These are phyloP conservation scores for Lepus townsendii DNA, from an alignment of 2,797 vertebrate species.

Conservation along the genomic window DNA sequence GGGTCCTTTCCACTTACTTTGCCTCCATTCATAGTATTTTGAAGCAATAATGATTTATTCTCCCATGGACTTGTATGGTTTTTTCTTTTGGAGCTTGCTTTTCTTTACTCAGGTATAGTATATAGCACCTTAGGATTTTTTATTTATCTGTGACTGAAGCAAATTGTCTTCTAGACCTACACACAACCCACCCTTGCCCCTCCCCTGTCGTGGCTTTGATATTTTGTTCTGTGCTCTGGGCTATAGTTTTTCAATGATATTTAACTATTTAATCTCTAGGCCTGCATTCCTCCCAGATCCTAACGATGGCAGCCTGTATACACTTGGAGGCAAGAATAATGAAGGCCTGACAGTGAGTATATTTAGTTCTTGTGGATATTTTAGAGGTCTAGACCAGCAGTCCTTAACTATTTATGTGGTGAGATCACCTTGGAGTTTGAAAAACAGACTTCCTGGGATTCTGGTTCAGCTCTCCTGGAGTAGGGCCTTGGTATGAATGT, in stretches of 20 bases:
- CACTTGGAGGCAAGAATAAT: conserved; percentile 96
- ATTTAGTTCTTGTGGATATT: not conserved
- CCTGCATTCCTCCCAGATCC: conserved; percentile 98
- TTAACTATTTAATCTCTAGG: conserved; percentile 87
- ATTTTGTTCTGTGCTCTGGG: not conserved
- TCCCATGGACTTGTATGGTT: not conserved
- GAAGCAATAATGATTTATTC: not conserved
- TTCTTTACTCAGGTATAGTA: not conserved
- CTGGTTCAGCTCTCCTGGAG: not conserved
- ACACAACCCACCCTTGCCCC: too few relatives aligned
- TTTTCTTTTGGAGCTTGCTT: not conserved
- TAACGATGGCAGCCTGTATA: conserved; percentile 98
- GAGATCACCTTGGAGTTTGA: not conserved
- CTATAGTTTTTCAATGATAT: conserved; percentile 48
- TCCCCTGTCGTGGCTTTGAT: not conserved
- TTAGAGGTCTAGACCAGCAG: not conserved
- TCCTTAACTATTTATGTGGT: not conserved
- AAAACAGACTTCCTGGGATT: not conserved
- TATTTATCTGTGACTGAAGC: not conserved
- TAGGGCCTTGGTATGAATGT: not conserved
- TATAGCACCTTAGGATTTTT: not conserved
- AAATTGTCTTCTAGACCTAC: not conserved
- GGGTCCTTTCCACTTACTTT: not conserved
- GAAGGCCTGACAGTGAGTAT: conserved; percentile 96
- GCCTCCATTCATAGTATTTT: not conserved